Conservation (phyloP, 2,797 vertebrate genomes). For the Hydrolagus colliei region DNA sequence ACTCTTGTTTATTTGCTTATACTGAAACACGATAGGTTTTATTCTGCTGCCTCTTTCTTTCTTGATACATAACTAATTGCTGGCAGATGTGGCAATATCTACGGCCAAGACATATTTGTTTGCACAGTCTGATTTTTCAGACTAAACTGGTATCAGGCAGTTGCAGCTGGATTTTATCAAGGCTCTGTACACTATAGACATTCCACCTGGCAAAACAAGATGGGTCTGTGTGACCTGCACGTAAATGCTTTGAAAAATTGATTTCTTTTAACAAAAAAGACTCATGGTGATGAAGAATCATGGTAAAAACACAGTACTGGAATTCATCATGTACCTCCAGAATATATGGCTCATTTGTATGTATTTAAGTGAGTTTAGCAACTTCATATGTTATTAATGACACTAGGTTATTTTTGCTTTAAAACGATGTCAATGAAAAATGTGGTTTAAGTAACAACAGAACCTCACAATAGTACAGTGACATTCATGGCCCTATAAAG, state of each 20-base stretch:
- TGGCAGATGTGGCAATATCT: conserved; percentile 74
- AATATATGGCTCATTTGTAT: conserved; percentile 29
- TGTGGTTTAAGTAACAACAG: not conserved
- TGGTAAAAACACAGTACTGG: conserved; percentile 45
- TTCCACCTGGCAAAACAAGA: conserved; percentile 93
- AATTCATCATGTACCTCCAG: conserved; percentile 43
- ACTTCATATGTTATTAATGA: conserved; percentile 33
- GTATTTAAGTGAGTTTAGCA: conserved; percentile 12
- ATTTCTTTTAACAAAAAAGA: conserved; percentile 32
- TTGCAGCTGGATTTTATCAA: conserved; percentile 86
- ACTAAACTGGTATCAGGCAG: conserved; percentile 70
- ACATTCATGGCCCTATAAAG: not conserved
- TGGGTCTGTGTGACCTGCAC: conserved; percentile 59
- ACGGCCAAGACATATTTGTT: conserved; percentile 79
- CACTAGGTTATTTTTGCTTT: not conserved
- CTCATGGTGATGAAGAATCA: conserved; percentile 44
- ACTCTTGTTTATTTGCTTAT: conserved; percentile 76
- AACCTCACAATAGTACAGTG: not conserved
- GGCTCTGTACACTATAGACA: conserved; percentile 50
- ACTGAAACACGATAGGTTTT: conserved; percentile 66
- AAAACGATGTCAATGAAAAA: conserved; percentile 19
- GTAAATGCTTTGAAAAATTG: conserved; percentile 59
- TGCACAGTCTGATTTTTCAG: conserved; percentile 81
- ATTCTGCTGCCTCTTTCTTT: conserved; percentile 52
- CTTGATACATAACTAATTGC: conserved; percentile 71